Base-by-base conservation (phyloP, 1,140 invertebrate genomes). In the Sminthurinus signatus region DNA sequence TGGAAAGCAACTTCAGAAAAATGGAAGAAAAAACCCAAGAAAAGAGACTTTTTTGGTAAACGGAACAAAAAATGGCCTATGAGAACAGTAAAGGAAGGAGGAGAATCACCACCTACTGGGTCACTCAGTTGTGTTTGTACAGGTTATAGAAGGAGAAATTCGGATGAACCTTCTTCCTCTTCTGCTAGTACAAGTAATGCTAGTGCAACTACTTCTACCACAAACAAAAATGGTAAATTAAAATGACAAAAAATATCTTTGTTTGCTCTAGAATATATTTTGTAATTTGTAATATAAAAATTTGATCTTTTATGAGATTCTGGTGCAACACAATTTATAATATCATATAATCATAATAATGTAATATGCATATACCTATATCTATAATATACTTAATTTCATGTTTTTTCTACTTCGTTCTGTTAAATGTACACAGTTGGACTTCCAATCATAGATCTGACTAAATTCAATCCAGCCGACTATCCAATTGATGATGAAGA, bases 401-500 rank as follows among this genome's bases (percentile, higher is more conserved):
- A 27, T 52, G 21, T 52, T 52, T 27, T 52, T 52, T 29, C 15
- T 8, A 19, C n/a, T n/a, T n/a, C n/a, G n/a, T n/a, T n/a, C 46
- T 17, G 29, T 15, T 25, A 15, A 25, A 19, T 46, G 17, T 25
- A 19, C 36, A 56, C 39, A 27, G 58, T 48, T 56, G 69, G 61
- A 55, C 52, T 54, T 19, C 81, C 80, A 12, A 77, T 83, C 17
- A 81, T 84, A 61, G 81, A 84, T 73, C 75, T 83, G 46, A 78
- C 79, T 62, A 78, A 80, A 74, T 83, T 82, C 68, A 81, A 82
- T 73, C 79, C 81, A 17, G 81, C 81, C 58, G 81, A 83, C 73
- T 83, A 80, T 75, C 80, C 82, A 48, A 82, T 82, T 72, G 82
- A 85, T 70, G 86, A 89, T 75, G 85, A 84, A 72, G 87, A 89